phyloP scores from a whole-genome alignment of 2,888 invertebrate genomes.

The Drosophila sordidapex region DNA sequence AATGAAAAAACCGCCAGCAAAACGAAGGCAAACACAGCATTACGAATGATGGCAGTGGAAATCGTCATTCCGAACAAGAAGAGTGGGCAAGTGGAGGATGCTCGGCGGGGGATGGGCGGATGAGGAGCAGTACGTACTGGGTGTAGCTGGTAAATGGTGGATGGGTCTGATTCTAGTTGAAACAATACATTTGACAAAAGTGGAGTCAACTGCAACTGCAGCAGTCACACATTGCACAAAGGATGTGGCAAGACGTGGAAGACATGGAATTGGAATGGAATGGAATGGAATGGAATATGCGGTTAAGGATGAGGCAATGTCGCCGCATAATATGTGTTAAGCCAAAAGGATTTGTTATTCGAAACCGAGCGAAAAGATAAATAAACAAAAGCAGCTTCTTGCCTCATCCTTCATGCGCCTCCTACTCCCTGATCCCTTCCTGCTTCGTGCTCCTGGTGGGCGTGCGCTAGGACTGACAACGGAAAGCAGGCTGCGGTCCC shows the following conservation, averaged over 20 bases:
- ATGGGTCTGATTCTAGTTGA: slow-evolving; percentile 53
- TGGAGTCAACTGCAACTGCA: slow-evolving; percentile 79
- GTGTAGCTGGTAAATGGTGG: slow-evolving; percentile 8
- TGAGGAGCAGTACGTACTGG: background rate
- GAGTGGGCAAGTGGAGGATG: background rate
- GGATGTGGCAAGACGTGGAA: slow-evolving; percentile 24
- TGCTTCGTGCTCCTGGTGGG: slow-evolving; percentile 12
- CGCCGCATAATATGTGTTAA: slow-evolving; percentile 78
- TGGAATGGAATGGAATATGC: slow-evolving; percentile 8
- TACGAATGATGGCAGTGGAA: slow-evolving; percentile 36
- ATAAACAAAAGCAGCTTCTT: slow-evolving; percentile 75
- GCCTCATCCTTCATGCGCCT: slow-evolving; percentile 2
- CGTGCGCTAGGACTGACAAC: slow-evolving; percentile 17
- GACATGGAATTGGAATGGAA: slow-evolving; percentile 1
- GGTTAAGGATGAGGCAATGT: slow-evolving; percentile 39
- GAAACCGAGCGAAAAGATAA: slow-evolving; percentile 80
- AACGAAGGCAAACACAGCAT: slow-evolving; percentile 45
- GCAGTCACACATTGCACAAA: slow-evolving; percentile 75
- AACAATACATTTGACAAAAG: slow-evolving; percentile 80
- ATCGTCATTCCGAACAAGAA: slow-evolving; percentile 24
- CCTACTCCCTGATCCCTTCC: background rate
- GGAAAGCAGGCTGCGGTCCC: slow-evolving; percentile 46
- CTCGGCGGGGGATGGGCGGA: background rate
- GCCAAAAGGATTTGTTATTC: slow-evolving; percentile 81
- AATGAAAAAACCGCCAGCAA: slow-evolving; percentile 30